phyloP scores from a whole-genome alignment of 2,113 vertebrate species.

The Aptenodytes forsteri region DNA sequence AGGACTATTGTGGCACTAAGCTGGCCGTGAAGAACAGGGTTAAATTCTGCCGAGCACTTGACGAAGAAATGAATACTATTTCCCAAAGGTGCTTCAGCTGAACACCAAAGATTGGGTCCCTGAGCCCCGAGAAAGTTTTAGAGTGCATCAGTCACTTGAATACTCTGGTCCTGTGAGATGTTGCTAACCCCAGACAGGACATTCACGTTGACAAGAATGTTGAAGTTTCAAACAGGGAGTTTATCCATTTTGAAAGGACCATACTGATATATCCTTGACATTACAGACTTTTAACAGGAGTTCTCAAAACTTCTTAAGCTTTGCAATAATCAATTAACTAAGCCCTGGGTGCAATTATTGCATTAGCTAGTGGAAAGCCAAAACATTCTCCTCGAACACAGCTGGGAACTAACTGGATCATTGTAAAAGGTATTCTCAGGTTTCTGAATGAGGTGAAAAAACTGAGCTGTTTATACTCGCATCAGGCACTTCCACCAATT shows the following conservation, averaged over 20 bases:
- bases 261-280: accelerated
- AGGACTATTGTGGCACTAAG: background rate
- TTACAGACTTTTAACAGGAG: background rate
- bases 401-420: background rate
- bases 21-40: background rate
- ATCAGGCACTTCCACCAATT: background rate
- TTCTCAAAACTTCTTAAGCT: background rate
- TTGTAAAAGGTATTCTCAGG: background rate
- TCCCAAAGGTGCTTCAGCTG: background rate
- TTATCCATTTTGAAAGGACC: background rate
- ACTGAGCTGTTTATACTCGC: background rate
- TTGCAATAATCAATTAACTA: background rate
- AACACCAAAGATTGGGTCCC: background rate
- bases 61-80: background rate
- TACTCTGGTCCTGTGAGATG: background rate
- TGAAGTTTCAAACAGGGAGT: background rate
- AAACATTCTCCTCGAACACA: background rate
- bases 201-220: background rate
- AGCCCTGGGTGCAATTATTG: background rate
- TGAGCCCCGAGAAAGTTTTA: background rate
- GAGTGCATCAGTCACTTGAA: background rate
- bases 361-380: background rate
- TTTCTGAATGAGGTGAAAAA: background rate
- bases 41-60: background rate
- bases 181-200: background rate